These are phyloP conservation scores for Venturia canescens DNA, from an alignment of 1,140 invertebrate genomes.

Conservation along the genomic window DNA sequence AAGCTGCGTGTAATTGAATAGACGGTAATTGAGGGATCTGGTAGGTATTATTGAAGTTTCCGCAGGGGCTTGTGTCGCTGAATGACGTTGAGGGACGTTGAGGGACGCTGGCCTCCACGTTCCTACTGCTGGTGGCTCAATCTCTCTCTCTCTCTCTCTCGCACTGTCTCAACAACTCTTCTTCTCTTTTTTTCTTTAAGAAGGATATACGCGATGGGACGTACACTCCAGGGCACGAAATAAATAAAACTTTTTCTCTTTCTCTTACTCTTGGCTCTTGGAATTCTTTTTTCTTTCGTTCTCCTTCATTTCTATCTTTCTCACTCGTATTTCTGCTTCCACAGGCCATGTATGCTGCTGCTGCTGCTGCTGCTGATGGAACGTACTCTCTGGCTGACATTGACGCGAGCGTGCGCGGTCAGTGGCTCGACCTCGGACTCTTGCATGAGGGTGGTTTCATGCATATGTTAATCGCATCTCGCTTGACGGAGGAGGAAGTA, in stretches of 20 bases:
- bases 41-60: constrained; percentile 72
- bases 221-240: not conserved
- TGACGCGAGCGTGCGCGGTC: constrained; percentile 66
- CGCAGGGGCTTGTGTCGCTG: constrained; percentile 53
- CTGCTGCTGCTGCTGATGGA: constrained; percentile 1
- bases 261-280: not conserved
- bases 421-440: constrained; percentile 62
- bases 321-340: not conserved
- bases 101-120: constrained; percentile 48
- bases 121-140: constrained; percentile 10
- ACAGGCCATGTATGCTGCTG: not conserved
- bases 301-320: not conserved
- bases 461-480: constrained; percentile 72
- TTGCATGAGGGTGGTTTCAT: constrained; percentile 64
- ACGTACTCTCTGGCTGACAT: constrained; percentile 57
- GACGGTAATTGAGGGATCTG: constrained; percentile 69
- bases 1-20: constrained; percentile 70
- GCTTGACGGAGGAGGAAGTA: constrained; percentile 31
- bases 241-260: constrained; percentile 6
- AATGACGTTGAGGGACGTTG: constrained; percentile 40
- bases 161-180: not conserved
- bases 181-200: not conserved
- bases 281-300: not conserved
- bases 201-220: not conserved
- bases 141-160: constrained; percentile 11